These are phyloP conservation scores for Struthio camelus DNA, from an alignment of 2,113 vertebrate genomes.

Conservation along the genomic window DNA sequence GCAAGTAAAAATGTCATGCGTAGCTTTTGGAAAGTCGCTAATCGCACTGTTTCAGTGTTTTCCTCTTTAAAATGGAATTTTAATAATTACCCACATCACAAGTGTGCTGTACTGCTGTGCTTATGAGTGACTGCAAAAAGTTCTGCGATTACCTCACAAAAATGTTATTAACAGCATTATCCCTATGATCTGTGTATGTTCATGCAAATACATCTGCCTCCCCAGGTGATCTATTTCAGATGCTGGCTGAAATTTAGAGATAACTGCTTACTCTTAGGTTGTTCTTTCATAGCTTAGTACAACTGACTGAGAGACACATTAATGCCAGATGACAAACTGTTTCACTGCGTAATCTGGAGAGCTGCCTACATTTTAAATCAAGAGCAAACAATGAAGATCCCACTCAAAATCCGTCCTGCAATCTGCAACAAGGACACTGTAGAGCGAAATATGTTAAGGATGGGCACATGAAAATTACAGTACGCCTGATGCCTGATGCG, in stretches of 20 bases:
- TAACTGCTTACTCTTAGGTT: background rate
- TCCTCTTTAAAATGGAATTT: conserved; percentile 44
- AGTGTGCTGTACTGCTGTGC: background rate
- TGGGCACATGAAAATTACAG: background rate
- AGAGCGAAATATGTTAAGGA: background rate
- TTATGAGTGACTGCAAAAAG: background rate
- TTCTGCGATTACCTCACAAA: background rate
- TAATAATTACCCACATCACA: background rate
- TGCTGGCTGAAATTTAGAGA: conserved; percentile 1
- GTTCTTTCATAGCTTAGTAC: background rate
- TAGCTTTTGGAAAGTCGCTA: conserved; percentile 47
- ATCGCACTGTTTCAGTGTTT: conserved; percentile 23
- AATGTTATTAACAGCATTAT: background rate
- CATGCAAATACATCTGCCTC: conserved; percentile 13
- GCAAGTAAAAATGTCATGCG: background rate
- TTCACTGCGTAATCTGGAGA: background rate
- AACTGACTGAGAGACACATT: background rate
- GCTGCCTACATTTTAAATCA: background rate
- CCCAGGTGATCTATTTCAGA: conserved; percentile 34
- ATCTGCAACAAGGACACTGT: background rate
- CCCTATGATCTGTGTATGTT: conserved; percentile 16
- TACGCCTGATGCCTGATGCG: fast-evolving
- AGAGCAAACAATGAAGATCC: background rate
- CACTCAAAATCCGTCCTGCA: background rate
- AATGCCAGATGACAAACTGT: background rate